Base-by-base conservation (phyloP, 2,797 vertebrate genomes). In the Saxicola maurus region DNA sequence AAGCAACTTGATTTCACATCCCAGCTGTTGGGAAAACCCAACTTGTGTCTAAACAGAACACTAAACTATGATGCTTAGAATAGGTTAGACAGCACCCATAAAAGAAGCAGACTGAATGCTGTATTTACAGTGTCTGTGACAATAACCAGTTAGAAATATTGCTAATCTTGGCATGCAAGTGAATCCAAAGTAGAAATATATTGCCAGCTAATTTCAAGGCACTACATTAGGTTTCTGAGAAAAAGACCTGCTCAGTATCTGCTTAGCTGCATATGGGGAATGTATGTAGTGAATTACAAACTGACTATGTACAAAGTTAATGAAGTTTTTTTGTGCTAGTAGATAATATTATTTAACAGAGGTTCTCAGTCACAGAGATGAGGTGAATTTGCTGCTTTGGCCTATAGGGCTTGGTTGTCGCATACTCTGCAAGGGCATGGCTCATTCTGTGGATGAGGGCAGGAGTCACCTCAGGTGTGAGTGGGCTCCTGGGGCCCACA, bases 61-160 rank as follows among this genome's bases (percentile, higher is more conserved):
- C 71, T 91, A 68, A 84, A 84, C 30, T 48, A 28, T 55, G 56
- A 48, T 89, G 68, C 72, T 80, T 59, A 80, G 80, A 94, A 87
- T 75, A 94, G 68, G 38, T 64, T 60, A 74, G 75, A 69, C 21
- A 90, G 76, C 75, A 73, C 37, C 59, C 52, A 10, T 78, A 74
- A 86, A 85, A 80, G 75, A 13, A 74, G 55, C 55, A 91, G 82
- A 43, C 31, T 68, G 51, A 71, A 64, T 46, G 38, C 38, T 86
- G 18, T 87, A 61, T 86, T 93, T 94, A 86, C 55, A 82, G 73
- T 60, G 68, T 60, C 76, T 93, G 33, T 61, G 61, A 80, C 45
- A 80, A 49, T 60, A 82, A 35, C 8, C 53, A 87, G 69, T 57
- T 60, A 87, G 86, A 94, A 93, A 80, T 86, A 87, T n/a, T 91